phyloP scores from a whole-genome alignment of 2,113 vertebrate species.

The Terrapene triunguis region DNA sequence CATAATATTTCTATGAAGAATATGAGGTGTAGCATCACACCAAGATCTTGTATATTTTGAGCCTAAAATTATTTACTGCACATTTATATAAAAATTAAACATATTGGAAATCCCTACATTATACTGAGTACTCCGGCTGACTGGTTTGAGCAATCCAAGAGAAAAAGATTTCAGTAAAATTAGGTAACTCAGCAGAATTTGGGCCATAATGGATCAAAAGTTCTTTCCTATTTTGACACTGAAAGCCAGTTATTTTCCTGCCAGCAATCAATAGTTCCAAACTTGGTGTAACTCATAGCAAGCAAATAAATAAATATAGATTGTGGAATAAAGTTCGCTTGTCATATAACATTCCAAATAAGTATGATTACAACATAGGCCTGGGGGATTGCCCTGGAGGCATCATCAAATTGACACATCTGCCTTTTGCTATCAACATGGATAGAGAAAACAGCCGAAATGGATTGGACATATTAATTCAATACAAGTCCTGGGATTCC shows the following conservation, averaged over 20 bases:
- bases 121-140: not conserved
- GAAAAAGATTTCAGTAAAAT: not conserved
- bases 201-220: not conserved
- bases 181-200: not conserved
- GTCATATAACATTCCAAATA: not conserved
- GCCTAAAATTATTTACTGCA: not conserved
- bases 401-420: constrained; percentile 18
- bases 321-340: constrained; percentile 36
- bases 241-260: not conserved
- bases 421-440: constrained; percentile 10
- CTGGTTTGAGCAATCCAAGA: not conserved
- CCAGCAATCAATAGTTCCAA: constrained; percentile 31
- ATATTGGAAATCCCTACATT: not conserved
- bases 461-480: constrained; percentile 41
- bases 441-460: not conserved
- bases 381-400: constrained; percentile 20
- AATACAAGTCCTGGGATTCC: constrained; percentile 12
- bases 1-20: too few species aligned
- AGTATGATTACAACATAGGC: not conserved
- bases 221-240: not conserved
- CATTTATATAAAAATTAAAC: not conserved
- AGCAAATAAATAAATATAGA: constrained; percentile 30
- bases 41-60: too few species aligned
- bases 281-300: not conserved
- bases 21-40: too few species aligned